These are phyloP conservation scores for Agriopis leucophaearia DNA, from an alignment of 2,888 invertebrate species.

Conservation along the genomic window DNA sequence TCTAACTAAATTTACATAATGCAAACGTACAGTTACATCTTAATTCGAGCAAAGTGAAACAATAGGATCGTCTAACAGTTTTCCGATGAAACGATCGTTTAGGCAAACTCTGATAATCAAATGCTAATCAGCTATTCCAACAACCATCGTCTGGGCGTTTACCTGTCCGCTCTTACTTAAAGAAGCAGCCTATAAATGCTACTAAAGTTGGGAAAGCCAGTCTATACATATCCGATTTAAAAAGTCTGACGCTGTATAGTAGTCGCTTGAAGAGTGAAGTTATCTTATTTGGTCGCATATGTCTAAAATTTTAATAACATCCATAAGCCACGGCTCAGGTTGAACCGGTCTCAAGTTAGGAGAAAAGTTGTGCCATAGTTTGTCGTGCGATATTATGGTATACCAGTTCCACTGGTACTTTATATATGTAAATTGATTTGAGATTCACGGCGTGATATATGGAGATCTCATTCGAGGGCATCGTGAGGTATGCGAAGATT, in stretches of 20 bases:
- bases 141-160: slow-evolving; percentile 61
- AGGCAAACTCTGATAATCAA: slow-evolving; percentile 56
- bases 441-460: slow-evolving; percentile 42
- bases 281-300: slow-evolving; percentile 48
- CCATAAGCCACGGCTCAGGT: slow-evolving; percentile 57
- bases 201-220: slow-evolving; percentile 52
- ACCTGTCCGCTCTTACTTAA: slow-evolving; percentile 57
- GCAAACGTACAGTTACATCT: slow-evolving; percentile 38
- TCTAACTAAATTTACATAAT: background rate
- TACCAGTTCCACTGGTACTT: slow-evolving; percentile 52
- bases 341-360: slow-evolving; percentile 63
- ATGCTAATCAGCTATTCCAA: slow-evolving; percentile 62
- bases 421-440: slow-evolving; percentile 57
- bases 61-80: slow-evolving; percentile 52
- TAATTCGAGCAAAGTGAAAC: slow-evolving; percentile 41
- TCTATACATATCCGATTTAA: slow-evolving; percentile 40
- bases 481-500: slow-evolving; percentile 32
- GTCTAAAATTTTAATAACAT: slow-evolving; percentile 53
- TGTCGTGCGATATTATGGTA: slow-evolving; percentile 57
- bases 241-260: slow-evolving; percentile 43
- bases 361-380: slow-evolving; percentile 51
- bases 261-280: slow-evolving; percentile 41
- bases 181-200: slow-evolving; percentile 50
- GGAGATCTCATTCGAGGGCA: slow-evolving; percentile 37
- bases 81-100: slow-evolving; percentile 57